Conservation (phyloP, 2,888 invertebrate species). For the Blera fallax region DNA sequence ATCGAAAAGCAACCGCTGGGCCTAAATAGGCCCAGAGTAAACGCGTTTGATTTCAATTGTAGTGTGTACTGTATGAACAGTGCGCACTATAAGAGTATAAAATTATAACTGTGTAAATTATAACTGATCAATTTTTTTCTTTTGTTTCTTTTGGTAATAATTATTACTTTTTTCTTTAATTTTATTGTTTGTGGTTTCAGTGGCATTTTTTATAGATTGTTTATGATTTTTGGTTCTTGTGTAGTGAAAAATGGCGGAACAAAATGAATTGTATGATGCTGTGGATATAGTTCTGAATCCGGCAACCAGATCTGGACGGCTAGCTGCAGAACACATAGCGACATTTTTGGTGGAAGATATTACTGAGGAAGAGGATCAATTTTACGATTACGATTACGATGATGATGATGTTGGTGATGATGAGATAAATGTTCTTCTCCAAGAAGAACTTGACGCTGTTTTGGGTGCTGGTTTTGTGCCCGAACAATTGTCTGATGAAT, state of each 20-base stretch:
- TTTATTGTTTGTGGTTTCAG: neutral
- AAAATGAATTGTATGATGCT: neutral
- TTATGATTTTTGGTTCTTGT: no score
- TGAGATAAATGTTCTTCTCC: no score
- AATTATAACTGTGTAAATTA: neutral
- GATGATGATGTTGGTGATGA: no score
- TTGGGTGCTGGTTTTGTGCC: no score
- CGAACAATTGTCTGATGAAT: no score
- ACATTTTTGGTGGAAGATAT: neutral
- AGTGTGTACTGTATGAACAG: neutral
- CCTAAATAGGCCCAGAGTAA: no score
- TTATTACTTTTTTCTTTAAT: neutral
- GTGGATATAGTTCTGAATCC: neutral
- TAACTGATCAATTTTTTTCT: neutral
- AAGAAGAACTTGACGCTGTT: no score
- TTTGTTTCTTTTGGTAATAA: neutral
- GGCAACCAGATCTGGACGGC: neutral
- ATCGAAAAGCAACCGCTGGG: no score
- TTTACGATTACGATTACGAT: neutral
- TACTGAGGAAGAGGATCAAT: neutral
- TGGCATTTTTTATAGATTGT: neutral
- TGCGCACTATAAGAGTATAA: neutral
- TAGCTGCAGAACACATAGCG: neutral
- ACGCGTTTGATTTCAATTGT: neutral
- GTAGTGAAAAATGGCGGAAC: no score